phyloP scores from a whole-genome alignment of 2,888 invertebrate genomes.

The Panopea generosa region DNA sequence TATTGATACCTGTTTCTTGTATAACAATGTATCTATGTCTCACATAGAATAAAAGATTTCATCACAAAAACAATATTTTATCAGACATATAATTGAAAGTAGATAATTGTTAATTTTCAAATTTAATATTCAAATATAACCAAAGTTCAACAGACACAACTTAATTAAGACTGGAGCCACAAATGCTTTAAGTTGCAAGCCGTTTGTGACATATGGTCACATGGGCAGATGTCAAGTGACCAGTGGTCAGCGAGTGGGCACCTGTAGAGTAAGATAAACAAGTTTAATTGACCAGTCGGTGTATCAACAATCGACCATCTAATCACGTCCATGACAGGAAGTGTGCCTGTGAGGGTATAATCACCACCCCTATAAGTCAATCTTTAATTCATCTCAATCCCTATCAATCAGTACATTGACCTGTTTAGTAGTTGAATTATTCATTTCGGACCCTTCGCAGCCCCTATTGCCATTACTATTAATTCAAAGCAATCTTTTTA shows the following conservation, averaged over 20 bases:
- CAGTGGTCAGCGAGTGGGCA: conserved; percentile 25
- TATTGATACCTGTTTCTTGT: no score
- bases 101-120: no score
- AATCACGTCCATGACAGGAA: conserved; percentile 42
- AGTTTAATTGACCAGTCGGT: conserved; percentile 7
- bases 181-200: background rate
- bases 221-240: conserved; percentile 27
- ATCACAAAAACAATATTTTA: no score
- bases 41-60: no score
- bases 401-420: background rate
- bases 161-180: no score
- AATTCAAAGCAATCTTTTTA: conserved; percentile 14
- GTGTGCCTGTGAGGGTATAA: conserved; percentile 28
- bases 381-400: conserved; percentile 5
- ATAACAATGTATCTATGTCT: no score
- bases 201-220: conserved; percentile 44
- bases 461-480: conserved; percentile 10
- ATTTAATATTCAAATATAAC: no score
- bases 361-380: conserved; percentile 38
- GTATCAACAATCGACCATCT: conserved; percentile 22
- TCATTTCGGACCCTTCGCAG: background rate
- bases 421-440: conserved; percentile 6
- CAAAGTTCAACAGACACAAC: no score
- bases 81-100: no score
- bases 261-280: conserved; percentile 37